Percentiles rank a stretch among this genome's conserved stretches.
phyloP scores from a whole-genome alignment of 2,113 vertebrate genomes.

The Cheirogaleus medius region DNA sequence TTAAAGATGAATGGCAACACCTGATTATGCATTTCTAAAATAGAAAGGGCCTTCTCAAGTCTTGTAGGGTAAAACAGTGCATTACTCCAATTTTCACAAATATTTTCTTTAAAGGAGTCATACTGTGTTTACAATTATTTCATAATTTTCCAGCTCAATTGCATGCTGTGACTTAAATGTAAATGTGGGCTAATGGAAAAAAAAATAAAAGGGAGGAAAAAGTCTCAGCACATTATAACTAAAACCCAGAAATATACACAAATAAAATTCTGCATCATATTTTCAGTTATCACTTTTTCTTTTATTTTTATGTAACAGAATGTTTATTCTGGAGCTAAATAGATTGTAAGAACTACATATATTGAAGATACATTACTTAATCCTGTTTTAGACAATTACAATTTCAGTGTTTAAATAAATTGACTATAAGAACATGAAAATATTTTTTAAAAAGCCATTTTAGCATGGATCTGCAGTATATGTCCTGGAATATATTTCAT shows the following conservation, averaged over 20 bases:
- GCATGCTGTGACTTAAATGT: constrained; percentile 60
- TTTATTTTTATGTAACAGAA: constrained; percentile 29
- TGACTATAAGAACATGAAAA: neutral
- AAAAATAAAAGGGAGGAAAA: neutral
- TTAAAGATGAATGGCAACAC: constrained; percentile 28
- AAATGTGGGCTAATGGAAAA: neutral
- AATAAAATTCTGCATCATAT: neutral
- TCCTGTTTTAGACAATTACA: neutral
- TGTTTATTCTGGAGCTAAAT: neutral
- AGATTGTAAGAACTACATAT: neutral
- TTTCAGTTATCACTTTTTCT: neutral
- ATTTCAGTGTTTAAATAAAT: neutral
- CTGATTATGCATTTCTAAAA: constrained; percentile 41
- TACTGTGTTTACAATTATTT: constrained; percentile 57
- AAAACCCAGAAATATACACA: neutral
- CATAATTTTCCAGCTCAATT: constrained; percentile 47
- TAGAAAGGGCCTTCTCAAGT: neutral
- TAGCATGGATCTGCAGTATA: neutral
- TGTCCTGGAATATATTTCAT: neutral
- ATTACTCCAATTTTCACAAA: constrained; percentile 54
- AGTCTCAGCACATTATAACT: neutral
- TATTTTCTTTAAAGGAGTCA: constrained; percentile 53
- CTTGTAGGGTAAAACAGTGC: constrained; percentile 11
- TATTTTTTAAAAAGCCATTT: neutral
- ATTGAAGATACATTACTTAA: neutral